Evolutionary conservation across 2,113 vertebrate species (phyloP).

Genomic region (Todiramphus saurophagus): DNA sequence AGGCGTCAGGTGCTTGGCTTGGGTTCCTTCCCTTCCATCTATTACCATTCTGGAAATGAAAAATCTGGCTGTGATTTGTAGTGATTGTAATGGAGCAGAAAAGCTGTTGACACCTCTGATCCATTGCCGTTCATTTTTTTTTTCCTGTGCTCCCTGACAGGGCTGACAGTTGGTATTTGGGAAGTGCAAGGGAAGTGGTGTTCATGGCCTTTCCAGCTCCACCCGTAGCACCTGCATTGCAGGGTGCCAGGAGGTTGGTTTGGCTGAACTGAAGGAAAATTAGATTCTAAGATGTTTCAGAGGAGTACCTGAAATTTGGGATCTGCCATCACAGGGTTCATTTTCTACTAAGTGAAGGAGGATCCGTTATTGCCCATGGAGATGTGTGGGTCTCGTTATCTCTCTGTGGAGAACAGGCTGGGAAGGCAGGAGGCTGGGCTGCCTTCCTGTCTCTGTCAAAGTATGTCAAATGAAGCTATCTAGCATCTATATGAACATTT

Average conservation of each 20-base stretch:
- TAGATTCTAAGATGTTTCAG: fast-evolving
- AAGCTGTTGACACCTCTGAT: neutral
- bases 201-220: fast-evolving
- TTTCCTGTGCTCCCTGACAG: neutral
- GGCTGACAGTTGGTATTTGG: neutral
- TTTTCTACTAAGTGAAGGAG: neutral
- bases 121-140: neutral
- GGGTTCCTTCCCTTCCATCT: neutral
- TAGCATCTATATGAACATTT: neutral
- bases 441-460: neutral
- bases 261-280: neutral
- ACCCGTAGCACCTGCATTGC: fast-evolving
- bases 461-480: neutral
- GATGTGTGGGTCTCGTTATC: fast-evolving
- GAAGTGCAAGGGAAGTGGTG: neutral
- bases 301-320: neutral
- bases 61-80: neutral
- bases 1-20: neutral
- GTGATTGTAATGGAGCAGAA: neutral
- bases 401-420: neutral
- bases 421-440: neutral
- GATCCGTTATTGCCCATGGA: fast-evolving
- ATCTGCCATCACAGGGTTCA: fast-evolving
- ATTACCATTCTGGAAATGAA: neutral
- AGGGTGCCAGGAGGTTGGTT: fast-evolving